phyloP scores from a whole-genome alignment of 2,113 vertebrate species.

The Pygoscelis antarcticus region DNA sequence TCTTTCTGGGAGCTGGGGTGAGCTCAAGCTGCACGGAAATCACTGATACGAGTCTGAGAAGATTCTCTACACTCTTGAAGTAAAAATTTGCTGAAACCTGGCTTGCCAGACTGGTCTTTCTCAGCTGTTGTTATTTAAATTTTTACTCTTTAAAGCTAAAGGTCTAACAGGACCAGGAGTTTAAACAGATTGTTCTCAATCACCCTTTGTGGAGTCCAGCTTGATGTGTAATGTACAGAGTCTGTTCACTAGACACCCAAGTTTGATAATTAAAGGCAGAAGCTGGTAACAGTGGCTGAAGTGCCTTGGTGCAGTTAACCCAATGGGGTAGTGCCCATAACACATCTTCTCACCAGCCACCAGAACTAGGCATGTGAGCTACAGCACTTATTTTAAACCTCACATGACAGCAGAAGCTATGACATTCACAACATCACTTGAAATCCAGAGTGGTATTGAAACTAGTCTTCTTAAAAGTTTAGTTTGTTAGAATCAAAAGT shows the following conservation, averaged over 20 bases:
- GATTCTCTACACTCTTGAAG: background rate
- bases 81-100: background rate
- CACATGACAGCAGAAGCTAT: background rate
- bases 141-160: background rate
- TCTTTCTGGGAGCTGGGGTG: background rate
- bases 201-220: background rate
- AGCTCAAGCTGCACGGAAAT: background rate
- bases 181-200: background rate
- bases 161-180: background rate
- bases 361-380: background rate
- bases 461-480: background rate
- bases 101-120: background rate
- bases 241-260: background rate
- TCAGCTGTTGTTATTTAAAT: background rate
- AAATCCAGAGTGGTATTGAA: background rate
- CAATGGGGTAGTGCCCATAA: accelerated
- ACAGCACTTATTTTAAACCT: background rate
- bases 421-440: background rate
- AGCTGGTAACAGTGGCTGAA: background rate
- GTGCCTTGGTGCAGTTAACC: background rate
- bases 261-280: background rate
- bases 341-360: background rate
- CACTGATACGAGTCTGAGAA: background rate
- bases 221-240: accelerated
- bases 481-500: background rate